Evolutionary conservation across 1,140 invertebrate genomes (phyloP).

Genomic region (Drosophila micromelanica): DNA sequence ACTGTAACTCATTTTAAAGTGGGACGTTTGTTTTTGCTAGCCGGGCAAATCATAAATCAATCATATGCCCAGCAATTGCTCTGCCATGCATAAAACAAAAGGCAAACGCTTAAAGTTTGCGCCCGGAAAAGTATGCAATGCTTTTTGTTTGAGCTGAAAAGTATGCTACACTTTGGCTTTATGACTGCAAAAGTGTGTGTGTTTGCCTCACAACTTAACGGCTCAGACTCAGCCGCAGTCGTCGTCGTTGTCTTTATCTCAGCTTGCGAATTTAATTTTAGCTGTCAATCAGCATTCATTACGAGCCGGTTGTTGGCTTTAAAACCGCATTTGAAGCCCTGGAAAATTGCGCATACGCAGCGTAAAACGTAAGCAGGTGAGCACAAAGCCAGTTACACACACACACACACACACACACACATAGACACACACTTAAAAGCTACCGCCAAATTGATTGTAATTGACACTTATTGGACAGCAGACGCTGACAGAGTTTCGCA

Average conservation of each 20-base stretch:
- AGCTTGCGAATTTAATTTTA: conserved; percentile 46
- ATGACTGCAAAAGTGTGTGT: conserved; percentile 1
- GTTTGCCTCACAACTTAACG: conserved; percentile 20
- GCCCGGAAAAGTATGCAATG: conserved; percentile 37
- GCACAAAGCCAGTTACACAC: conserved; percentile 12
- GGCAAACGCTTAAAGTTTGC: conserved; percentile 39
- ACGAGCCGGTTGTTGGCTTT: conserved; percentile 29
- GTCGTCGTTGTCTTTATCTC: conserved; percentile 11
- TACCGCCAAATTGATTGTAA: conserved; percentile 63
- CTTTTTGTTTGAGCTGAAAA: conserved; percentile 30
- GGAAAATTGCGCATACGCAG: conserved; percentile 45
- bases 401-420: conserved; percentile 1
- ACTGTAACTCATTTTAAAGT: conserved; percentile 46
- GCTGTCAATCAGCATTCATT: conserved; percentile 61
- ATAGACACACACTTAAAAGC: conserved; percentile 44
- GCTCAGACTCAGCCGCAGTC: conserved; percentile 2
- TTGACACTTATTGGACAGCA: conserved; percentile 70
- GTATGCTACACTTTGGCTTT: too few species aligned
- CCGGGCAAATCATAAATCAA: conserved; percentile 71
- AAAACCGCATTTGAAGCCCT: conserved; percentile 44
- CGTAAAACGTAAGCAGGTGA: conserved; percentile 28
- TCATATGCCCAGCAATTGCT: conserved; percentile 57
- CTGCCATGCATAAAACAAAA: conserved; percentile 55
- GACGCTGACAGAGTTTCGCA: conserved; percentile 44
- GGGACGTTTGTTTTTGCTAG: conserved; percentile 11